Conservation (phyloP, 1,140 invertebrate genomes). For the Carposina sasakii region DNA sequence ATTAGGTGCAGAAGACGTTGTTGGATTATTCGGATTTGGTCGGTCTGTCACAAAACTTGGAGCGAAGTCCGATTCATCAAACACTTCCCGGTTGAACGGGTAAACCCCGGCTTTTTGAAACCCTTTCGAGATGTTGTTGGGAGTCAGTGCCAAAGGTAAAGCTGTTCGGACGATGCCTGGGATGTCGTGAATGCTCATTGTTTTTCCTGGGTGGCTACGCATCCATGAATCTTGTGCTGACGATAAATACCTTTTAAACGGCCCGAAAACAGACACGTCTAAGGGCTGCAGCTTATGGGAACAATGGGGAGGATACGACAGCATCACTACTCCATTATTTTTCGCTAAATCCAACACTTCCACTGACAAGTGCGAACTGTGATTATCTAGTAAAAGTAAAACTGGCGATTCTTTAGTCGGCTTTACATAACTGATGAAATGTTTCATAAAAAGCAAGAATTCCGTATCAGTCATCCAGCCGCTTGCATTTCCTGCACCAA, state of each 20-base stretch:
- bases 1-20: too few relatives aligned
- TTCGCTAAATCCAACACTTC: neutral
- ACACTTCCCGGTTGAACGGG: slow-evolving; percentile 50
- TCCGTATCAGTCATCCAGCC: slow-evolving; percentile 13
- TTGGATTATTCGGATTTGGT: slow-evolving; percentile 5
- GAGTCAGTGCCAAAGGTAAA: slow-evolving; percentile 36
- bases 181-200: slow-evolving; percentile 14
- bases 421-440: slow-evolving; percentile 15
- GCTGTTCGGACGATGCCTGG: slow-evolving; percentile 9
- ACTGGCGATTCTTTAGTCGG: slow-evolving; percentile 6
- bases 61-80: slow-evolving; percentile 52
- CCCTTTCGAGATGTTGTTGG: slow-evolving; percentile 53
- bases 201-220: slow-evolving; percentile 8
- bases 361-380: slow-evolving; percentile 9
- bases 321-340: neutral
- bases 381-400: slow-evolving; percentile 13
- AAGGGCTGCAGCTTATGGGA: slow-evolving; percentile 6
- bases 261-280: slow-evolving; percentile 15
- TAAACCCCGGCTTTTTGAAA: slow-evolving; percentile 59
- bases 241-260: slow-evolving; percentile 14
- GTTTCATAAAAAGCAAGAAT: slow-evolving; percentile 14
- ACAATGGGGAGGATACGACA: neutral
- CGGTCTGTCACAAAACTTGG: slow-evolving; percentile 26
- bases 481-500: slow-evolving; percentile 9
- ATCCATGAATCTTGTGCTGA: slow-evolving; percentile 16